Evolutionary conservation across 2,888 invertebrate species (phyloP).

Genomic region (Hypercompe scribonia): DNA sequence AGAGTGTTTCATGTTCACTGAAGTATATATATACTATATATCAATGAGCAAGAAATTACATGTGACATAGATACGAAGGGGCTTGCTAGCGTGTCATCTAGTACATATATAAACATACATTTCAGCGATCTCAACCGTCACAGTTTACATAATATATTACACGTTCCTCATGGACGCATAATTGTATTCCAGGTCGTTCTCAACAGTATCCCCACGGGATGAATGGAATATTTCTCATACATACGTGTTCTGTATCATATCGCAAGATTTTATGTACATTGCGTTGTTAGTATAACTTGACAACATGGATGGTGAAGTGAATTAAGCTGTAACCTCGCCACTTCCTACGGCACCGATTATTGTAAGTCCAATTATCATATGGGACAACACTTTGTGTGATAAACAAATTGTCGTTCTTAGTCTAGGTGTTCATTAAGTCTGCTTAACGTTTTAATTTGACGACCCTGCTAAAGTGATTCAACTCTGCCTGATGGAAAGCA

Average conservation of each 20-base stretch:
- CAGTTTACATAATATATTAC: constrained; percentile 18
- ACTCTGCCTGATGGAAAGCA: too few relatives aligned
- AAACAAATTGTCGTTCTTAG: too few relatives aligned
- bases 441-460: too few relatives aligned
- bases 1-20: too few relatives aligned
- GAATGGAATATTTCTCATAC: neutral
- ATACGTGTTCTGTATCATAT: neutral
- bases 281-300: neutral
- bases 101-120: neutral
- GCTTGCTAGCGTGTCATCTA: neutral
- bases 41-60: neutral
- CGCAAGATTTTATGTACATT: neutral
- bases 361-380: too few relatives aligned
- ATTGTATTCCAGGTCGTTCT: constrained; percentile 16
- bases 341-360: too few relatives aligned
- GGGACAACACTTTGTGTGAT: too few relatives aligned
- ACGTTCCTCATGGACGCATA: neutral
- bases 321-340: too few relatives aligned
- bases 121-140: constrained; percentile 5
- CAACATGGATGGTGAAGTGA: too few relatives aligned
- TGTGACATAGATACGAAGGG: neutral
- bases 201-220: neutral
- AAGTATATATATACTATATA: too few relatives aligned
- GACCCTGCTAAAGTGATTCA: too few relatives aligned
- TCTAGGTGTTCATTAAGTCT: too few relatives aligned